A percentile compares a stretch with the other conserved stretches of the same genome.
phyloP scores from a whole-genome alignment of 92 coral and sea anemone species.

The Paragorgia papillata region DNA sequence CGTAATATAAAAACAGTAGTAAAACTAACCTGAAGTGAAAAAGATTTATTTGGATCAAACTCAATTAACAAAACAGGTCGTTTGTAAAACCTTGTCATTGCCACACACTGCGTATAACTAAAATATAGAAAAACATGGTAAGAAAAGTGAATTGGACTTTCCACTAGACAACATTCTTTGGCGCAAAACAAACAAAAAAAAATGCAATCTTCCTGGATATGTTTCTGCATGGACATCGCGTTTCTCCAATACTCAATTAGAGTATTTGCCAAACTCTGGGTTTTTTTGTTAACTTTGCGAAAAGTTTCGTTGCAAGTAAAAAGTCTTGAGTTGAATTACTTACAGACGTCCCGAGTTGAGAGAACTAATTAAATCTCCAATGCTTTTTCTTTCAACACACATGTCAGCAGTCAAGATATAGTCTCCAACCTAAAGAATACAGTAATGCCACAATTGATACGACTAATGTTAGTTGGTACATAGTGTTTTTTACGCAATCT shows the following conservation, averaged over 20 bases:
- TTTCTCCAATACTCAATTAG: no score
- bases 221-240: no score
- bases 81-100: conserved; percentile 97
- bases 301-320: no score
- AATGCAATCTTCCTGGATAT: no score
- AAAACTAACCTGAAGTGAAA: conserved; percentile 85
- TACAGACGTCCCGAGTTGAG: conserved; percentile 91
- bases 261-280: no score
- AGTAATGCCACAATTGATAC: not conserved
- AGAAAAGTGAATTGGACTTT: not conserved
- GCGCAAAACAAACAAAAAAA: no score
- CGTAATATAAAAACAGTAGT: not conserved
- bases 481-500: no score
- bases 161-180: no score
- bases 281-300: no score
- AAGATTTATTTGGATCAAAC: conserved; percentile 95
- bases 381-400: conserved; percentile 96
- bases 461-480: not conserved
- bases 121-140: not conserved
- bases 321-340: no score
- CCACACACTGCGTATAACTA: conserved; percentile 94
- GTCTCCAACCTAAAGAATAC: conserved; percentile 78
- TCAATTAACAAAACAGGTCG: conserved; percentile 91
- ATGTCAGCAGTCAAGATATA: conserved; percentile 90
- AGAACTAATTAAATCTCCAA: conserved; percentile 87